phyloP scores from a whole-genome alignment of 1,140 invertebrate species.

The Ephestia elutella region DNA sequence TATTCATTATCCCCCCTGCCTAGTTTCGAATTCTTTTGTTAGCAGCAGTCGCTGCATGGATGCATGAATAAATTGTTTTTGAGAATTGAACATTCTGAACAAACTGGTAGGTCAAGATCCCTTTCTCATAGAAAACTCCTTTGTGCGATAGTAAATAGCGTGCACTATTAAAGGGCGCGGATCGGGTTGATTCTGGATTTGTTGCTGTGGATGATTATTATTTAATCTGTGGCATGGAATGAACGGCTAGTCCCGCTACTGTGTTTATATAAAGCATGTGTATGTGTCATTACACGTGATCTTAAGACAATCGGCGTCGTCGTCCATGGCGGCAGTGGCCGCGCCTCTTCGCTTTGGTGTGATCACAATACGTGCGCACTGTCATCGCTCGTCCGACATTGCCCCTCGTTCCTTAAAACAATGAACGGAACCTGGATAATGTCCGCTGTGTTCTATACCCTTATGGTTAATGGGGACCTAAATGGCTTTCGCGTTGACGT shows the following conservation, averaged over 20 bases:
- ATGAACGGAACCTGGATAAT: conserved; percentile 52
- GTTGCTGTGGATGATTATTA: conserved; percentile 30
- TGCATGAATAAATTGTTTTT: conserved; percentile 74
- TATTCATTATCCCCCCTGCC: conserved; percentile 69
- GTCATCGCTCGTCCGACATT: conserved; percentile 44
- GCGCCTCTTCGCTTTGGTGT: conserved; percentile 30
- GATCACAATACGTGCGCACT: conserved; percentile 50
- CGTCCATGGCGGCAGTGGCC: conserved; percentile 20
- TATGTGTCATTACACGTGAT: neutral
- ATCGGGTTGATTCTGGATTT: conserved; percentile 47
- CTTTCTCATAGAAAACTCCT: conserved; percentile 71
- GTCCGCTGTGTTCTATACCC: conserved; percentile 30
- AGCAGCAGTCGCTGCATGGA: conserved; percentile 58
- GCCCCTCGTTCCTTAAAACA: conserved; percentile 47
- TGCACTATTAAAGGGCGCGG: conserved; percentile 66
- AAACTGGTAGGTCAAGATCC: conserved; percentile 73
- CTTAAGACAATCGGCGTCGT: neutral
- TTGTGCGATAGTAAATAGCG: conserved; percentile 69
- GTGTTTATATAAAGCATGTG: neutral
- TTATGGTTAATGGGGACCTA: conserved; percentile 33
- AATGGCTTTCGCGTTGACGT: conserved; percentile 12
- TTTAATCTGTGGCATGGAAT: conserved; percentile 27
- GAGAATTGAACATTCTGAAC: conserved; percentile 57
- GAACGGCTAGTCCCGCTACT: conserved; percentile 5
- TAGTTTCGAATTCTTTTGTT: conserved; percentile 72